Evolutionary conservation across 2,888 invertebrate species (phyloP).

Genomic region (Eupithecia pulchellata): DNA sequence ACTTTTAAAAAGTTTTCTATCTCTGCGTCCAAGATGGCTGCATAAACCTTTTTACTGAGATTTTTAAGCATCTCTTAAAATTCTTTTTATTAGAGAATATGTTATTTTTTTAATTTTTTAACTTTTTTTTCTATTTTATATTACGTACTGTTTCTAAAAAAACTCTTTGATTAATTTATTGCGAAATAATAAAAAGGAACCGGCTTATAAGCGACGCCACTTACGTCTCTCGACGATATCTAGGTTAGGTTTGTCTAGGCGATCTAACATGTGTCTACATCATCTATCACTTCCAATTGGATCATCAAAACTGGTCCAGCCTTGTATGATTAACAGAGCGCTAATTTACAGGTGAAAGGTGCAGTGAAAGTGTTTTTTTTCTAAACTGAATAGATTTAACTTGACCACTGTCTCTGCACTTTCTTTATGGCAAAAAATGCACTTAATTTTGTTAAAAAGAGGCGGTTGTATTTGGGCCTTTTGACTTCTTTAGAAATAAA

Average conservation of each 20-base stretch:
- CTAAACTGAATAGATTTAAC: constrained; percentile 56
- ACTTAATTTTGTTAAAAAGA: constrained; percentile 20
- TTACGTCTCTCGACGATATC: neutral
- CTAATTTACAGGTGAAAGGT: constrained; percentile 80
- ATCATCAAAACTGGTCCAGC: constrained; percentile 56
- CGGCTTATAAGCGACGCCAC: neutral
- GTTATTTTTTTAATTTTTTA: neutral
- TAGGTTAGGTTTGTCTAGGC: constrained; percentile 28
- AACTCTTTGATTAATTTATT: neutral
- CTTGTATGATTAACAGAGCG: constrained; percentile 79
- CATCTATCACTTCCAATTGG: constrained; percentile 56
- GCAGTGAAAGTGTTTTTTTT: constrained; percentile 71
- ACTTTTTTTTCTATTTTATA: neutral
- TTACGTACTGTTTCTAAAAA: neutral
- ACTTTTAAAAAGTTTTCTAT: neutral
- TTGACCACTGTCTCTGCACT: constrained; percentile 33
- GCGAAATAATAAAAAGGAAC: neutral
- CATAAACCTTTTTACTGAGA: neutral
- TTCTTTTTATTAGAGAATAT: neutral
- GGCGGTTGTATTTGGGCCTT: neutral
- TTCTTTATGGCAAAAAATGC: constrained; percentile 38
- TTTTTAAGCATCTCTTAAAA: neutral
- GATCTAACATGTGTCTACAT: constrained; percentile 25
- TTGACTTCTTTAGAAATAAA: neutral
- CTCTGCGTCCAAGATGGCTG: neutral